Conservation (phyloP, 2,888 invertebrate species). For the Drosophila neonasuta region DNA sequence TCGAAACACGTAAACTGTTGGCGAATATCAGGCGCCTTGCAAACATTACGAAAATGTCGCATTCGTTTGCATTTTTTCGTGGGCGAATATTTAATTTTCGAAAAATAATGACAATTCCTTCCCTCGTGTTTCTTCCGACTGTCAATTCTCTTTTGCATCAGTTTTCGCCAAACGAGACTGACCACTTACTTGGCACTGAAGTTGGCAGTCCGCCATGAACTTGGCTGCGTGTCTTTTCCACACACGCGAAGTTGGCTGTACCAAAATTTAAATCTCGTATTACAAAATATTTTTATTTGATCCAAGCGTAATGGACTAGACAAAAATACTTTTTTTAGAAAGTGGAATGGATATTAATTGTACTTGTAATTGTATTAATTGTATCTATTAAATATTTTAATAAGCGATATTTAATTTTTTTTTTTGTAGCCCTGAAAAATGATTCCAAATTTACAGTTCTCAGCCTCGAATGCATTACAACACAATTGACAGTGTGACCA, state of each 20-base stretch:
- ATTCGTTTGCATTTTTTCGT: slow-evolving; percentile 34
- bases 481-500: background rate
- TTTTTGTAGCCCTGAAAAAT: background rate
- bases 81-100: slow-evolving; percentile 40
- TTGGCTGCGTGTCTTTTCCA: slow-evolving; percentile 20
- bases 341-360: background rate
- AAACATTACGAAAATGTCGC: slow-evolving; percentile 42
- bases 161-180: slow-evolving; percentile 46
- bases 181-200: slow-evolving; percentile 26
- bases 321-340: background rate
- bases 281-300: background rate
- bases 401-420: no score
- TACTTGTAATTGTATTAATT: no score
- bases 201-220: slow-evolving; percentile 24
- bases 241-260: slow-evolving; percentile 19
- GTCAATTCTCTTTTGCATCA: slow-evolving; percentile 60
- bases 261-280: background rate
- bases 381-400: no score
- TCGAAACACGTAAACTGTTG: slow-evolving; percentile 26
- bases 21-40: slow-evolving; percentile 25
- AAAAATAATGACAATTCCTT: slow-evolving; percentile 71
- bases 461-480: background rate
- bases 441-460: background rate
- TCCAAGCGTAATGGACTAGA: background rate
- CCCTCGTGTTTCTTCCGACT: slow-evolving; percentile 76